Evolutionary conservation across 2,888 invertebrate genomes (phyloP).

Genomic region (Amorpha juglandis): DNA sequence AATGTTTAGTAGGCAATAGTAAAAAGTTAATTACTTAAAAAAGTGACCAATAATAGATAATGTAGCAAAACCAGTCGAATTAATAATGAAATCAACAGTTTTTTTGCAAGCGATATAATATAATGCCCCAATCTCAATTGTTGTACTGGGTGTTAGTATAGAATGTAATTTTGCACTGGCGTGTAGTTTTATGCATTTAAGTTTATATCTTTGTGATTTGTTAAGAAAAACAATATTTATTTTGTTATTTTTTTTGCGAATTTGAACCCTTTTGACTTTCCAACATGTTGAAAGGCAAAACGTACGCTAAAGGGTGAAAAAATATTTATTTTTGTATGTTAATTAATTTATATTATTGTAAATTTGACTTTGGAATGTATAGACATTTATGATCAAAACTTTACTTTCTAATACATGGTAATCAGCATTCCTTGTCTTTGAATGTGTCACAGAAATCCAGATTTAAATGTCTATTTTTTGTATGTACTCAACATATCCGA

Average conservation of each 20-base stretch:
- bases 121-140: slow-evolving; percentile 3
- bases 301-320: background rate
- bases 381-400: background rate
- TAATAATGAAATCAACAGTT: too few relatives aligned
- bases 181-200: slow-evolving; percentile 28
- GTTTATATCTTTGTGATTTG: slow-evolving; percentile 21
- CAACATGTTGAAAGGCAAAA: too few relatives aligned
- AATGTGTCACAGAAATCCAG: slow-evolving; percentile 26
- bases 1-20: too few relatives aligned
- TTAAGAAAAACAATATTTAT: slow-evolving; percentile 17
- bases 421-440: slow-evolving; percentile 22
- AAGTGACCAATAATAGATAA: too few relatives aligned
- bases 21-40: too few relatives aligned
- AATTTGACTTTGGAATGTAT: slow-evolving; percentile 2
- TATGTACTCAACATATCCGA: slow-evolving; percentile 1
- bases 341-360: slow-evolving; percentile 22
- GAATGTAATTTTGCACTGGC: slow-evolving; percentile 26
- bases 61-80: too few relatives aligned
- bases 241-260: slow-evolving; percentile 5
- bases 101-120: background rate
- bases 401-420: background rate
- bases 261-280: background rate
- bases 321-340: slow-evolving; percentile 19
- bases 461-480: background rate
- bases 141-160: slow-evolving; percentile 29